Percentiles rank a stretch among this genome's conserved stretches.
phyloP scores from a whole-genome alignment of 2,113 vertebrate species.

The Aplodontia rufa region DNA sequence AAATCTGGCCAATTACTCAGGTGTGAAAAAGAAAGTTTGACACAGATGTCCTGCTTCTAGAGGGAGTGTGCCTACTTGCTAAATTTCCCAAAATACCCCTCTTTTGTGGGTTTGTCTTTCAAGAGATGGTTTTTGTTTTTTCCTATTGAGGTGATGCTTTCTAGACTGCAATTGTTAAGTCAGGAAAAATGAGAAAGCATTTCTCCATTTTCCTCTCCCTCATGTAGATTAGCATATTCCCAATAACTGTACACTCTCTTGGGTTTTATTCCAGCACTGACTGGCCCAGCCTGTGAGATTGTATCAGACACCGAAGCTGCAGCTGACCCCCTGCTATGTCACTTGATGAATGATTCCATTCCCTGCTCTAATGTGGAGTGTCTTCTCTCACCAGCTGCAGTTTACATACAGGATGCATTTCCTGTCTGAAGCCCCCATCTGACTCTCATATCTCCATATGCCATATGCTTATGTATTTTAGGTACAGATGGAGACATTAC shows the following conservation, averaged over 20 bases:
- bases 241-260: background rate
- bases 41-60: conserved; percentile 45
- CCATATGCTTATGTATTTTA: conserved; percentile 71
- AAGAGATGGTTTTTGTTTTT: conserved; percentile 24
- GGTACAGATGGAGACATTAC: conserved; percentile 72
- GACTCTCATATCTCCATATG: conserved; percentile 57
- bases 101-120: conserved; percentile 31
- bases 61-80: conserved; percentile 42
- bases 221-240: background rate
- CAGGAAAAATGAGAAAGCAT: background rate
- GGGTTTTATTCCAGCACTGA: background rate
- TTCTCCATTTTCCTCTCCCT: background rate
- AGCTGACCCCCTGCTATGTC: background rate
- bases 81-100: conserved; percentile 29
- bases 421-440: conserved; percentile 69
- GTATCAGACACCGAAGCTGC: background rate
- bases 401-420: conserved; percentile 65
- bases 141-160: background rate
- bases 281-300: background rate
- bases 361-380: background rate
- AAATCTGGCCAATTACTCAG: conserved; percentile 46
- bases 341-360: background rate
- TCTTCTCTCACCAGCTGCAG: conserved; percentile 60
- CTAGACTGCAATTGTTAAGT: conserved; percentile 24
- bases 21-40: conserved; percentile 40